Base-by-base conservation (phyloP, 2,113 vertebrate genomes). In the Rostratula benghalensis region DNA sequence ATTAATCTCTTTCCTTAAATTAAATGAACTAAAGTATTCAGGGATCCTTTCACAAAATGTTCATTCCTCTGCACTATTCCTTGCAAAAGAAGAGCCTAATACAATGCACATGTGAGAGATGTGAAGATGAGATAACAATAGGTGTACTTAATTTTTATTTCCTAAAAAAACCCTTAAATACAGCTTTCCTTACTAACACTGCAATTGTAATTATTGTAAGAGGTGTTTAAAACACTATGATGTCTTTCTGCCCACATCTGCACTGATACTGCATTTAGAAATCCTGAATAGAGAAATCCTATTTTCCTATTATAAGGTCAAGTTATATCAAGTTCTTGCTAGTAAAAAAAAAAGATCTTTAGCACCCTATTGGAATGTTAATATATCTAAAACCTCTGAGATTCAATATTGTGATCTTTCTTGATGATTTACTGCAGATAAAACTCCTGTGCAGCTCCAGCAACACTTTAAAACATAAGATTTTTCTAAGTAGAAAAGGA, bases 291-390 rank as follows among this genome's bases (percentile, higher is more conserved):
- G 53, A 95, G 97, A 97, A 96, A 93, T 93, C 70, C 27, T 88
- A 85, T 97, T 98, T 97, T 97, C 94, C 37, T 96, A 91, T 93
- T 94, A 89, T 95, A 94, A 98, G 94, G 96, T 98, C 97, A 97
- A 92, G 94, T 97, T 97, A 94, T 68, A 95, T 94, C 89, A 96
- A 95, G 74, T 94, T 96, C 85, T 97, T 97, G 85, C 91, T 83
- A 93, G 86, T 91, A 94, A 96, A 96, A 96, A 96, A 96, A 79
- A 69, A 90, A 67, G 25, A 88, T 90, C 85, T 95, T 94, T 54
- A 79, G 35, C 50, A 95, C 96, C 92, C 78, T 95, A 48, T 86
- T 90, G 71, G 83, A 97, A 97, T 96, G 53, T 88, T 98, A 98
- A 97, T 96, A 79, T 78, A 83, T 45, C 83, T 95, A 95, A 98